Evolutionary conservation across 2,888 invertebrate genomes (phyloP), one percentile per base, ranked within the genome.

Genomic region (Torymus aiolomorphi): DNA sequence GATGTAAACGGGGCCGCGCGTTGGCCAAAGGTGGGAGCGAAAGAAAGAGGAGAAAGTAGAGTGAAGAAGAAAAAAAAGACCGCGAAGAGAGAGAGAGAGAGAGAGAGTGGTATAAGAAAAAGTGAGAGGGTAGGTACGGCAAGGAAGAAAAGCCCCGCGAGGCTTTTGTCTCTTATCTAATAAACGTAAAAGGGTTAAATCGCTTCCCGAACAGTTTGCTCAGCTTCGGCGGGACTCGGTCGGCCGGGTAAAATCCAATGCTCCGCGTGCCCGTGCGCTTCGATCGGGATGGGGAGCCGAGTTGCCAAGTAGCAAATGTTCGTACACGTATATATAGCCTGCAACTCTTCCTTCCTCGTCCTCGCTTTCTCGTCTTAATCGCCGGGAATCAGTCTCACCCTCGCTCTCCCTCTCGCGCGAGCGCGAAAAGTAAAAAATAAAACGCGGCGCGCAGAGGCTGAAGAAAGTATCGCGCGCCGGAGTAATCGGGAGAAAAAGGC

Each of bases 131-230:
- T 42, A 10, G 42, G 42, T 8, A 42, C 5, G 8, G 42, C 8
- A 1, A 42, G n/a, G 31, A 59, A 71, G 14, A 31, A 66, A 51
- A 52, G 11, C 2, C 16, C 42, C 42, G 8, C 54, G 59, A 67
- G 12, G 4, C 63, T 78, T 57, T 70, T 62, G 59, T 16, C 54
- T n/a, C 24, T 65, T 72, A 78, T 78, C 72, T 61, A 70, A 74
- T 69, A 74, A 70, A 18, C n/a, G 63, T 72, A 78, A 78, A 74
- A 65, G 69, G 63, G 57, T 71, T 54, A 63, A 76, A 80, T 67
- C 54, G 67, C n/a, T 62, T 69, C 78, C 42, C 56, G 49, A 73
- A 20, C 56, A n/a, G 61, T 56, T 67, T 67, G 69, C 56, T 42
- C 67, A 12, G 42, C 20, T 49, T 72, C 61, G 20, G 24, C 57